Base-by-base conservation (phyloP, 1,140 invertebrate genomes). In the Laupala kohalensis region DNA sequence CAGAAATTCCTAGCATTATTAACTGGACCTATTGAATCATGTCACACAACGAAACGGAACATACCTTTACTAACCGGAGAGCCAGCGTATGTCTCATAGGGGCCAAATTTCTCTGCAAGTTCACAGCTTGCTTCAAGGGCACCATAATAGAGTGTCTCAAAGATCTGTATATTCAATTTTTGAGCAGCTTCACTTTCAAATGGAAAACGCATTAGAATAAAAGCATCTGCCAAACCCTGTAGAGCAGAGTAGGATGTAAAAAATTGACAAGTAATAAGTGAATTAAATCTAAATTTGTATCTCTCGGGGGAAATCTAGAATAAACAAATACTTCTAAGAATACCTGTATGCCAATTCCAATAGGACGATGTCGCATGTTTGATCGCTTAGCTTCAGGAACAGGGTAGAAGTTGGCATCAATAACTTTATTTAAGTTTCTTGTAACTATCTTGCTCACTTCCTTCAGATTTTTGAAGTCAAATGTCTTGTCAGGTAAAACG, bases 111-210 rank as follows among this genome's bases (percentile, higher is more conserved):
- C 80, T 95, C 85, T 15, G 98, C 95, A 67, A 99, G 81, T 83
- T 99, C 96, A 84, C 95, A 98, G 79, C 95, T 98, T 0, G 95
- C 92, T 82, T 99, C 96, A 74, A 99, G 81, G 3, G 97, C 94
- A n/a, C 90, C 94, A 82, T 92, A 98, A 81, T 99, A 99, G 71
- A 99, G 90, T 0, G 96, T 99, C 83, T 99, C 97, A 83, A 99
- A 99, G 73, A 99, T 98, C 79, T 98, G 90, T 75, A 91, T 91
- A 81, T 99, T 99, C 3, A 99, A 81, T 74, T 91, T 83, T 72
- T 89, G 84, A 0, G 97, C 96, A 79, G 95, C 87, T 68, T 89
- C 84, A 78, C 90, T 92, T 75, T 94, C 92, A 80, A 97, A 99
- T 62, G 97, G 94, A 81, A 88, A 90, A 66, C 94, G 84, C 95